A percentile compares a stretch with the other conserved stretches of the same genome.
Evolutionary conservation across 30 jellyfish, hydroid and myxozoan species (phyloP).

Genomic region (Hydractinia echinata): DNA sequence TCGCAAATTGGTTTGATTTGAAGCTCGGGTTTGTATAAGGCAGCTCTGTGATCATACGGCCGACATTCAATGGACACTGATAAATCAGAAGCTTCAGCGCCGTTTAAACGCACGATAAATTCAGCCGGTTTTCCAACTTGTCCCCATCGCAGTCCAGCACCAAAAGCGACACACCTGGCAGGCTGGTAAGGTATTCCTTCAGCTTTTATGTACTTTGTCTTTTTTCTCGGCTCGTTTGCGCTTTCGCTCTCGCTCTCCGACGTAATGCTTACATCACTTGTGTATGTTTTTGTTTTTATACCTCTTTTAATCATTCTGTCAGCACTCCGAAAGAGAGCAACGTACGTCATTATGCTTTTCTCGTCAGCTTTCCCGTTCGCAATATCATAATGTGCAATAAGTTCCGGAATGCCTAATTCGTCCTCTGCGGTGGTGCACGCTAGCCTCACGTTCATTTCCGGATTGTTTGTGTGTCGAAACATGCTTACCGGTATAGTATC

Average conservation of each 20-base stretch:
- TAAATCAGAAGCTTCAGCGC: constrained; percentile 48
- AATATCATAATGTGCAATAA: constrained; percentile 51
- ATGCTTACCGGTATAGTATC: constrained; percentile 48
- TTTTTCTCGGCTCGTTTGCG: neutral
- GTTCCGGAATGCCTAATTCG: constrained; percentile 78
- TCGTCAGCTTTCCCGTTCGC: constrained; percentile 63
- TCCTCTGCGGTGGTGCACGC: constrained; percentile 85
- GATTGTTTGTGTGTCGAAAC: constrained; percentile 16
- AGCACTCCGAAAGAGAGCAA: constrained; percentile 86
- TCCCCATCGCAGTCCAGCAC: constrained; percentile 88
- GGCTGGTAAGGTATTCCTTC: constrained; percentile 26
- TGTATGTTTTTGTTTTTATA: constrained; percentile 39
- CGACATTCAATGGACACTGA: constrained; percentile 75
- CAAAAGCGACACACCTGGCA: constrained; percentile 61
- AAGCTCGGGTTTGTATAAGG: constrained; percentile 61
- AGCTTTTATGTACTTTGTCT: neutral
- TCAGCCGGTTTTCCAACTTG: constrained; percentile 94
- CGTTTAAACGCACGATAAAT: constrained; percentile 62
- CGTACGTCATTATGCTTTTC: constrained; percentile 66
- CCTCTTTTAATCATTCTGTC: constrained; percentile 81
- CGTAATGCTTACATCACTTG: constrained; percentile 23
- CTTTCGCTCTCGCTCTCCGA: constrained; percentile 25
- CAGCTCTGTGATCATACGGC: constrained; percentile 57
- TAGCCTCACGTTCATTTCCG: constrained; percentile 53
- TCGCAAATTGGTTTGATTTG: constrained; percentile 69